Evolutionary conservation across 1,140 invertebrate genomes (phyloP).

Genomic region (Ceratina japonica): DNA sequence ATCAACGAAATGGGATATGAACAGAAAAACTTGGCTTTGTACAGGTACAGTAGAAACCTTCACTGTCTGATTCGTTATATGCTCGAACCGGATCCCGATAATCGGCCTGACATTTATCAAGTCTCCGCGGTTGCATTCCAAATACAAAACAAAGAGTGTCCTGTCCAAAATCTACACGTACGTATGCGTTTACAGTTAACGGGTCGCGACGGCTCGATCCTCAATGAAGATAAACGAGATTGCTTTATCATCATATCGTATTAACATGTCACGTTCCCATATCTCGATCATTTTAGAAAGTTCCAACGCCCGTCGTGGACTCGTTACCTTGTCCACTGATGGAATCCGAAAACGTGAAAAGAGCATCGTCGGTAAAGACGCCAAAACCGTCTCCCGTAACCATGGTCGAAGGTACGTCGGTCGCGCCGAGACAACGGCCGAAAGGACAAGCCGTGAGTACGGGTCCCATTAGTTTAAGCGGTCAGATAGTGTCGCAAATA

Average conservation of each 20-base stretch:
- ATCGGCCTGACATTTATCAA: conserved; percentile 94
- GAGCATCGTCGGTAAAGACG: conserved; percentile 80
- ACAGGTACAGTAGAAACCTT: conserved; percentile 75
- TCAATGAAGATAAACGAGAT: no score
- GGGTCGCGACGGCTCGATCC: neutral
- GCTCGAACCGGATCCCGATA: conserved; percentile 90
- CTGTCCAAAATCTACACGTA: conserved; percentile 91
- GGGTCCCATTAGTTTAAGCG: conserved; percentile 76
- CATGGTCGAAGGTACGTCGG: conserved; percentile 87
- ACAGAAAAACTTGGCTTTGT: conserved; percentile 44
- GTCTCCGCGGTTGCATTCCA: conserved; percentile 90
- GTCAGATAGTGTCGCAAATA: conserved; percentile 77
- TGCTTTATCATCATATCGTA: no score
- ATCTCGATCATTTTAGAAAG: conserved; percentile 81
- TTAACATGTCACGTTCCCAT: neutral
- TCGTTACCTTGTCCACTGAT: conserved; percentile 83
- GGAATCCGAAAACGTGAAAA: conserved; percentile 83
- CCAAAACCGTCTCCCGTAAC: conserved; percentile 78
- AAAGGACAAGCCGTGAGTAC: conserved; percentile 82
- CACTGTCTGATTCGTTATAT: conserved; percentile 86
- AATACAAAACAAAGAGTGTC: conserved; percentile 86
- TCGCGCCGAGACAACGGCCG: conserved; percentile 91
- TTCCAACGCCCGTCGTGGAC: conserved; percentile 83
- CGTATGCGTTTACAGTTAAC: conserved; percentile 65
- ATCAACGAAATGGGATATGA: conserved; percentile 27